phyloP scores from a whole-genome alignment of 2,797 vertebrate genomes.

The Anolis apletophallus region DNA sequence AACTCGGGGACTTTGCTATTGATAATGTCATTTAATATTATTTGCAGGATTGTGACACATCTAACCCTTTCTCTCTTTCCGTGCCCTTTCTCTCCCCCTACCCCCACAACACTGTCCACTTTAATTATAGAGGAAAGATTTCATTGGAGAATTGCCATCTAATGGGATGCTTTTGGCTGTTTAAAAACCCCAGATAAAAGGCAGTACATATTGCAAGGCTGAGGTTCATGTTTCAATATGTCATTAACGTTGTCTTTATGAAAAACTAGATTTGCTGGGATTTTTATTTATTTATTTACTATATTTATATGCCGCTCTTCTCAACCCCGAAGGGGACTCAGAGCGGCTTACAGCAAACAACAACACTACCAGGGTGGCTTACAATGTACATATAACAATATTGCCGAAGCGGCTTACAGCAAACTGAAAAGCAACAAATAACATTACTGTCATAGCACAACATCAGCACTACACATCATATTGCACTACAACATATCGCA shows the following conservation, averaged over 20 bases:
- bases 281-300: no score
- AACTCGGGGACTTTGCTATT: constrained; percentile 81
- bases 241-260: constrained; percentile 64
- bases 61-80: constrained; percentile 67
- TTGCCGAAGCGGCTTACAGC: no score
- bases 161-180: constrained; percentile 63
- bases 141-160: constrained; percentile 64
- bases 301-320: no score
- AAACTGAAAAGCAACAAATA: no score
- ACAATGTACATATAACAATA: no score
- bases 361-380: no score
- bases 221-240: constrained; percentile 53
- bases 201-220: constrained; percentile 58
- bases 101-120: constrained; percentile 68
- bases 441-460: no score
- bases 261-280: constrained; percentile 57
- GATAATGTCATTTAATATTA: constrained; percentile 79
- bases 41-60: constrained; percentile 70
- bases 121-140: constrained; percentile 76
- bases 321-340: no score
- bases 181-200: constrained; percentile 59
- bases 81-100: not conserved
- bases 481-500: no score
- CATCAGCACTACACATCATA: no score
- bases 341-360: no score